Percentiles rank a stretch among this genome's conserved stretches.
Evolutionary conservation across 2,797 vertebrate genomes (phyloP).

Genomic region (Rhinella marina): DNA sequence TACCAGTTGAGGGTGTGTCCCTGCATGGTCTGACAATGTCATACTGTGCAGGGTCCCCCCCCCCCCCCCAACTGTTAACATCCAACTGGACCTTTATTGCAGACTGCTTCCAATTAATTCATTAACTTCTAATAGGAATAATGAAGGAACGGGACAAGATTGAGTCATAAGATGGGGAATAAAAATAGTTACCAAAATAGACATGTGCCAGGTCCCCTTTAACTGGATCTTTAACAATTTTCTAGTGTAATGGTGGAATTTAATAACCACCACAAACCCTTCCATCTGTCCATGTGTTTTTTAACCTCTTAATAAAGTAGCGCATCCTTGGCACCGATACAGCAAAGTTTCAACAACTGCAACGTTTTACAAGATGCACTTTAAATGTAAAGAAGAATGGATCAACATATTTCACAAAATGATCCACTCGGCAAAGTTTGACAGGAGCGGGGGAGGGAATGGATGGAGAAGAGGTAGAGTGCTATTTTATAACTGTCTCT

Average conservation of each 20-base stretch:
- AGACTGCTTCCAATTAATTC: too few relatives aligned
- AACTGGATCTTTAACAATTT: not conserved
- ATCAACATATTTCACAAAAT: slow-evolving; percentile 20
- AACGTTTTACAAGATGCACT: slow-evolving; percentile 6
- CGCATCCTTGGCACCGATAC: not conserved
- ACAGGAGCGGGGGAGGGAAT: not conserved
- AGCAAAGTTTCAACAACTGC: not conserved
- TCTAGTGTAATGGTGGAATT: not conserved
- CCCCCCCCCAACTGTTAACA: too few relatives aligned
- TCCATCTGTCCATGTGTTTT: not conserved
- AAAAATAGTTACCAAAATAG: too few relatives aligned
- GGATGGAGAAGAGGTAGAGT: slow-evolving; percentile 16
- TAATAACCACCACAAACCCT: not conserved
- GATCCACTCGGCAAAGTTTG: not conserved
- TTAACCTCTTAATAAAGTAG: not conserved
- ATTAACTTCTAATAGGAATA: too few relatives aligned
- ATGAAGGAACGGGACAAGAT: too few relatives aligned
- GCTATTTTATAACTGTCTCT: slow-evolving; percentile 38
- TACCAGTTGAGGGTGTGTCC: too few relatives aligned
- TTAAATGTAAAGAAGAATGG: not conserved
- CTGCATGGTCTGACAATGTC: too few relatives aligned
- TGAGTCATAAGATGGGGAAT: too few relatives aligned
- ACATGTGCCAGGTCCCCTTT: too few relatives aligned
- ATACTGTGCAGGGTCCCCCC: too few relatives aligned
- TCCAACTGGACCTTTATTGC: too few relatives aligned